Evolutionary conservation across 2,113 vertebrate genomes (phyloP).

Genomic region (Xiphias gladius): DNA sequence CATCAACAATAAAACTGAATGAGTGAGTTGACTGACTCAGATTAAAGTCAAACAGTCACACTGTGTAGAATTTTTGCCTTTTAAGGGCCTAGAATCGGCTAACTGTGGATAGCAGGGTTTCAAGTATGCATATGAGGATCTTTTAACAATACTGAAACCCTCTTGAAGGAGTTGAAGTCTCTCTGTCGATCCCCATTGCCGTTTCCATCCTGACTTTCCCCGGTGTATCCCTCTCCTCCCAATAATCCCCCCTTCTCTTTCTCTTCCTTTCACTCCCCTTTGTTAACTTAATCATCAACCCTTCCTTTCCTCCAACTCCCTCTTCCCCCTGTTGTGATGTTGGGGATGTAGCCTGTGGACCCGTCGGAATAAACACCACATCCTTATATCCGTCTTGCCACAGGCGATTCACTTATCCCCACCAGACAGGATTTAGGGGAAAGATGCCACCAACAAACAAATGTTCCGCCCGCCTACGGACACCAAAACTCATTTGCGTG

Average conservation of each 20-base stretch:
- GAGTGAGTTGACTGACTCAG: constrained; percentile 28
- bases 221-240: not conserved
- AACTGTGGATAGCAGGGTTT: constrained; percentile 37
- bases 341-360: constrained; percentile 54
- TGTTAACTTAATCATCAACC: constrained; percentile 65
- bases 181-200: constrained; percentile 16
- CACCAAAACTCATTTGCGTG: constrained; percentile 34
- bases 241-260: constrained; percentile 43
- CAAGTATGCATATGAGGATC: constrained; percentile 28
- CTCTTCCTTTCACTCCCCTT: constrained; percentile 33
- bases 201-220: constrained; percentile 47
- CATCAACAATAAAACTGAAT: constrained; percentile 30
- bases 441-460: constrained; percentile 65
- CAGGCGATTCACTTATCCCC: constrained; percentile 71
- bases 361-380: constrained; percentile 63
- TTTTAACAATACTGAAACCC: constrained; percentile 43
- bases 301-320: constrained; percentile 13
- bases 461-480: constrained; percentile 64
- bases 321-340: constrained; percentile 43
- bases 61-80: constrained; percentile 15
- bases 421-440: constrained; percentile 67
- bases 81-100: constrained; percentile 22
- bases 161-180: constrained; percentile 32
- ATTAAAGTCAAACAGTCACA: constrained; percentile 36
- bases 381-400: constrained; percentile 63